Base-by-base conservation (phyloP, 2,888 invertebrate genomes). In the Rhimphoctona megacephalus region DNA sequence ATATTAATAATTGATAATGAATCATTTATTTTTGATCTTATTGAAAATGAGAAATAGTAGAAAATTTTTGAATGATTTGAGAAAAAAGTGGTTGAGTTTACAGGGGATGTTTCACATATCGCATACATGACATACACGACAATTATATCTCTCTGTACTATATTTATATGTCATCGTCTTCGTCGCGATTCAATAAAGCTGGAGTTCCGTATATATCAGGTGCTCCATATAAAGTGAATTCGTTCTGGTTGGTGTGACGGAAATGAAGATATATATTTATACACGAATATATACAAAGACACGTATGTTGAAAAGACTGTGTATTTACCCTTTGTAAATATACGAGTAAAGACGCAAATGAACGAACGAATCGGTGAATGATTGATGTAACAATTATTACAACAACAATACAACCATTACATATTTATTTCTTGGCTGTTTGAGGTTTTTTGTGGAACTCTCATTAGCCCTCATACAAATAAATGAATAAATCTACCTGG, bases 311-410 rank as follows among this genome's bases (percentile, higher is more conserved):
- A 81, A 9, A 54, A 64, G 69, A 66, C 57, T 74, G 85, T 73
- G 81, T 81, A 73, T 85, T 82, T 78, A 74, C 78, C 54, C 49
- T 74, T 84, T 86, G 84, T 86, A 86, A 81, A 86, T 81, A 86
- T 78, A 69, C 77, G n/a, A 77, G 30, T 46, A 7, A 61, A 64
- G 43, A 36, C 61, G 54, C 30, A 25, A 57, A 76, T 70, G 39
- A 66, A 52, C 43, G 61, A 67, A 78, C 78, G 77, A 54, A 72
- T 70, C 57, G 30, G 39, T 25, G 77, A 69, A 64, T 54, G 61
- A 77, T 82, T 66, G 57, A 54, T 76, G 33, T 33, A 66, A 43
- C 54, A 46, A 76, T 61, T 19, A 39, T 73, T 49, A 46, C 22
- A 33, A 43, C 39, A 39, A 69, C 54, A 54, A 72, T 17, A 9